phyloP scores from a whole-genome alignment of 2,888 invertebrate genomes.

The Synanthedon vespiformis region DNA sequence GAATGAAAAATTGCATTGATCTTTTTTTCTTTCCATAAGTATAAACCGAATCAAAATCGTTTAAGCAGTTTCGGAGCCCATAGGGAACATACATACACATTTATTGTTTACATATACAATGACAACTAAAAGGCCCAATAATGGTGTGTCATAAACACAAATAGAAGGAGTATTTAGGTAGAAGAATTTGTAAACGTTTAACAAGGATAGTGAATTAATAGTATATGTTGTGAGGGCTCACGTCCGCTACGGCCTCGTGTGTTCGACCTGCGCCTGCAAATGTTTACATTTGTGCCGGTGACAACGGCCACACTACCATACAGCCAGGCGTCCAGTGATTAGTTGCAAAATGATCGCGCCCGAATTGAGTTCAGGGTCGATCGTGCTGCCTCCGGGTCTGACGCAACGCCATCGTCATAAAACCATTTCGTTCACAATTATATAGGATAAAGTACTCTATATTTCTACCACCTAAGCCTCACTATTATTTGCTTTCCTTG shows the following conservation, averaged over 20 bases:
- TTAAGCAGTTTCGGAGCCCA: no score
- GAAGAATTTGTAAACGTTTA: slow-evolving; percentile 14
- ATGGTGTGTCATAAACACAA: slow-evolving; percentile 1
- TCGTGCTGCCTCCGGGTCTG: slow-evolving; percentile 63
- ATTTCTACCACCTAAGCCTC: background rate
- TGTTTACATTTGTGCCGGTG: slow-evolving; percentile 65
- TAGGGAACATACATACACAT: no score
- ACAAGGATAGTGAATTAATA: slow-evolving; percentile 32
- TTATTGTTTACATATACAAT: no score
- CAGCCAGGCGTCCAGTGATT: slow-evolving; percentile 46
- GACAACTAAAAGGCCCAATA: slow-evolving; percentile 1
- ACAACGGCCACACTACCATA: slow-evolving; percentile 22
- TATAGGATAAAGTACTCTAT: background rate
- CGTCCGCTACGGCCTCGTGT: slow-evolving; percentile 57
- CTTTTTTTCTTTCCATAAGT: no score
- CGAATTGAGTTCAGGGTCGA: slow-evolving; percentile 67
- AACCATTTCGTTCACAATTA: background rate
- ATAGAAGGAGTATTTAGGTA: slow-evolving; percentile 1
- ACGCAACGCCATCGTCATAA: slow-evolving; percentile 25
- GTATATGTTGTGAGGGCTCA: slow-evolving; percentile 25
- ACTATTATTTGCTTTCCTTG: no score
- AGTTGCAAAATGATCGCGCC: slow-evolving; percentile 65
- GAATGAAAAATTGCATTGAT: no score
- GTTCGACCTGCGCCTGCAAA: slow-evolving; percentile 59
- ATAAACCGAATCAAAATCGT: no score